Conservation (phyloP, 2,888 invertebrate genomes). For the Fragum fragum region DNA sequence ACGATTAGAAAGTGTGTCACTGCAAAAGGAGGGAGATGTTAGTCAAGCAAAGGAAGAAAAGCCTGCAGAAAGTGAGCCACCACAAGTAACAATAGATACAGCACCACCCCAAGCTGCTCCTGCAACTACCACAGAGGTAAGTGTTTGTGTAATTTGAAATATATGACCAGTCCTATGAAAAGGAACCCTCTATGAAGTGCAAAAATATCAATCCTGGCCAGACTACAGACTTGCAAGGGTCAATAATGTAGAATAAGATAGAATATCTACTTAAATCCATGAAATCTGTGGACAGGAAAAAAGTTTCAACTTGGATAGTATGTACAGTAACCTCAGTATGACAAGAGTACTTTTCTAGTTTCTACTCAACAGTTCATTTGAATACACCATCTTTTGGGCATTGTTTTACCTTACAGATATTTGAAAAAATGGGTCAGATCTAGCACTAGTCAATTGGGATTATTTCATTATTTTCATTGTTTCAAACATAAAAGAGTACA, state of each 20-base stretch:
- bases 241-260: background rate
- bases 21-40: conserved; percentile 27
- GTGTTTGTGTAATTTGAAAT: background rate
- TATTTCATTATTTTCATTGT: too few relatives aligned
- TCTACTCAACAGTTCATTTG: too few relatives aligned
- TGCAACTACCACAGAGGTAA: conserved; percentile 75
- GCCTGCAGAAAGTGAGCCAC: conserved; percentile 27
- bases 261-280: background rate
- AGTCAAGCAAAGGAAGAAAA: conserved; percentile 41
- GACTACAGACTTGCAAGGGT: background rate
- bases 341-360: too few relatives aligned
- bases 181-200: background rate
- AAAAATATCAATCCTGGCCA: background rate
- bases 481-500: too few relatives aligned
- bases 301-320: too few relatives aligned
- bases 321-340: too few relatives aligned
- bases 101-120: conserved; percentile 70
- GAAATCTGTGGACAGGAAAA: too few relatives aligned
- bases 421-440: too few relatives aligned
- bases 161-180: too few relatives aligned
- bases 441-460: too few relatives aligned
- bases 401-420: too few relatives aligned
- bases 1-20: conserved; percentile 71
- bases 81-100: conserved; percentile 56
- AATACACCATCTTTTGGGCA: too few relatives aligned